Conservation (phyloP, 2,888 invertebrate species). For the Parnassius apollo region DNA sequence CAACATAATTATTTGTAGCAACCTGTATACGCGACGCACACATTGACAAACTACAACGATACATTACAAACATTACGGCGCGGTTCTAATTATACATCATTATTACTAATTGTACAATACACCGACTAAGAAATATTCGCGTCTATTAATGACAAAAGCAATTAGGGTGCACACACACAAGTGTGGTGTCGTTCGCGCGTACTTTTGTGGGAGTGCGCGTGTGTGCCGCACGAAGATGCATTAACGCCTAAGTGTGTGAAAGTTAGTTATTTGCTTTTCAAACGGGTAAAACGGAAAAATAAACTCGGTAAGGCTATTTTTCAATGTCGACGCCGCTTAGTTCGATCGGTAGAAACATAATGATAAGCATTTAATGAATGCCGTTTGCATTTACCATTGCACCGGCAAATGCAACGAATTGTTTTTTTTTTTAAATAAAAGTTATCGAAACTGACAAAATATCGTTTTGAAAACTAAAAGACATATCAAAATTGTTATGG, state of each 20-base stretch:
- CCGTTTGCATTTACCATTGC: not conserved
- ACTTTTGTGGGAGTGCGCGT: conserved; percentile 21
- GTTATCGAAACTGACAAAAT: no score
- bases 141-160: conserved; percentile 81
- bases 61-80: conserved; percentile 45
- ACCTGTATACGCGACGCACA: conserved; percentile 31
- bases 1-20: conserved; percentile 11
- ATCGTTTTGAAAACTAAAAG: not conserved
- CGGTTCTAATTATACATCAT: conserved; percentile 75
- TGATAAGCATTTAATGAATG: conserved; percentile 18
- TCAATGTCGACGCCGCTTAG: conserved; percentile 14
- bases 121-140: conserved; percentile 77
- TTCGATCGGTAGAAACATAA: conserved; percentile 19
- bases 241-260: conserved; percentile 28
- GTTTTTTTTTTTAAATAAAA: no score
- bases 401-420: no score
- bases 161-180: conserved; percentile 72
- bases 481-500: no score
- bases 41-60: conserved; percentile 41
- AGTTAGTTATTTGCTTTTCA: conserved; percentile 24
- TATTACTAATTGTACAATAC: conserved; percentile 78
- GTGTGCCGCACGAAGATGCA: conserved; percentile 28
- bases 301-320: conserved; percentile 20
- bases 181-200: conserved; percentile 18
- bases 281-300: conserved; percentile 25